Conservation (phyloP, 2,113 vertebrate species). For the Dasypus novemcinctus region DNA sequence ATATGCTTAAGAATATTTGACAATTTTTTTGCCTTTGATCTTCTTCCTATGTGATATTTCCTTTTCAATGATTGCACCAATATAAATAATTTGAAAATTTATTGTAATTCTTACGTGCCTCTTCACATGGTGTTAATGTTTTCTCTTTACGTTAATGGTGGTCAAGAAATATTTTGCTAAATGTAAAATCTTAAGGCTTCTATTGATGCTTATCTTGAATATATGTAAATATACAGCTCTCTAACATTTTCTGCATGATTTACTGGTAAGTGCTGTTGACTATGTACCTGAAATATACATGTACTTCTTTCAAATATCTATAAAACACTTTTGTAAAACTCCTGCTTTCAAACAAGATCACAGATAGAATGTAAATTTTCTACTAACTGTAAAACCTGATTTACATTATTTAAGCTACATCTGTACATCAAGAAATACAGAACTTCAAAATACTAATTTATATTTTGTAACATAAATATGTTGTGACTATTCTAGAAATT, state of each 20-base stretch:
- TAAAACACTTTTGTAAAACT: conserved; percentile 67
- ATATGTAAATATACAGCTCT: conserved; percentile 31
- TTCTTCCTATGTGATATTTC: not conserved
- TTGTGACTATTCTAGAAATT: not conserved
- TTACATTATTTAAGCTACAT: not conserved
- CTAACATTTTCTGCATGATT: conserved; percentile 70
- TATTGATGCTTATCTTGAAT: conserved; percentile 29
- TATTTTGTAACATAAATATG: not conserved
- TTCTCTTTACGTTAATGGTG: conserved; percentile 65
- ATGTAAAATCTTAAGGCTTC: conserved; percentile 50
- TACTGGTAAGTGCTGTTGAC: conserved; percentile 51
- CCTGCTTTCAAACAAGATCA: conserved; percentile 42
- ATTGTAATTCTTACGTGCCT: not conserved
- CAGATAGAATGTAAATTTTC: not conserved
- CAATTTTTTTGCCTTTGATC: not conserved
- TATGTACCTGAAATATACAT: conserved; percentile 48
- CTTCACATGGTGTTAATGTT: conserved; percentile 53
- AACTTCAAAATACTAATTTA: not conserved
- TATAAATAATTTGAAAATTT: not conserved
- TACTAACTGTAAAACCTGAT: not conserved
- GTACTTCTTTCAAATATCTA: conserved; percentile 32
- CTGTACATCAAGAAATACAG: not conserved
- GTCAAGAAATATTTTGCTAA: conserved; percentile 70
- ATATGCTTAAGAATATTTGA: not conserved
- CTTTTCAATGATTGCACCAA: not conserved